Base-by-base conservation (phyloP, 2,113 vertebrate species). In the Hyperopisus bebe region DNA sequence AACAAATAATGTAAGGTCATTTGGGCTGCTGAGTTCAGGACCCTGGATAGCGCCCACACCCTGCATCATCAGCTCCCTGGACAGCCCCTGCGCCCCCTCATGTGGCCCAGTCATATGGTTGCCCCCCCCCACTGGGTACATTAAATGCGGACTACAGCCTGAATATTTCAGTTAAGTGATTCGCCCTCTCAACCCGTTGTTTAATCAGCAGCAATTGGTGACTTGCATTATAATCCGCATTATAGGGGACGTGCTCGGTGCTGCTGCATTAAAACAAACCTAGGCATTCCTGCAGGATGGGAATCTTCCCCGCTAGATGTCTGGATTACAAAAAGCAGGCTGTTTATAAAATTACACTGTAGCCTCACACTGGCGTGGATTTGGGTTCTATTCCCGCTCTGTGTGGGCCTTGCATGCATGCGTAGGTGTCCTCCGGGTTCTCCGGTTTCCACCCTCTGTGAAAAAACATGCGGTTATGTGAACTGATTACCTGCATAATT, bases 1-100 rank as follows among this genome's bases (percentile, higher is more conserved):
- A 46, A 83, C 42, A 46, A 46, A 83, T 5, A 91, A 90, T 9
- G 53, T 90, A 85, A 91, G 92, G 90, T 92, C 90, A 90, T 82
- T n/a, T 8, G 10, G 7, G 39, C 77, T 35, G 39, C 77, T 10
- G 39, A 46, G 82, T 47, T 85, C 15, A 47, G 82, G n/a, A n/a
- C 8, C 46, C 5, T 11, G 39, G 82, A 48, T 17, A n/a, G 46
- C 44, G 2, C 21, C 44, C 21, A 10, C 9, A 85, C 82, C 44
- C 82, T 47, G 44, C 24, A 85, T 48, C 19, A 8, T 42, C 13
- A 19, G 2, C 74, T 35, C 27, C 70, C 70, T 17, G 70, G 15
- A 35, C 5, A 15, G 31, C 70, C 70, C 13, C 62, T n/a, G 24
- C 24, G 9, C 24, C 58, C 24, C 58, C 21, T 10, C 24, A 27